phyloP scores from a whole-genome alignment of 2,797 vertebrate genomes.

The Hephaestus fuliginosus region DNA sequence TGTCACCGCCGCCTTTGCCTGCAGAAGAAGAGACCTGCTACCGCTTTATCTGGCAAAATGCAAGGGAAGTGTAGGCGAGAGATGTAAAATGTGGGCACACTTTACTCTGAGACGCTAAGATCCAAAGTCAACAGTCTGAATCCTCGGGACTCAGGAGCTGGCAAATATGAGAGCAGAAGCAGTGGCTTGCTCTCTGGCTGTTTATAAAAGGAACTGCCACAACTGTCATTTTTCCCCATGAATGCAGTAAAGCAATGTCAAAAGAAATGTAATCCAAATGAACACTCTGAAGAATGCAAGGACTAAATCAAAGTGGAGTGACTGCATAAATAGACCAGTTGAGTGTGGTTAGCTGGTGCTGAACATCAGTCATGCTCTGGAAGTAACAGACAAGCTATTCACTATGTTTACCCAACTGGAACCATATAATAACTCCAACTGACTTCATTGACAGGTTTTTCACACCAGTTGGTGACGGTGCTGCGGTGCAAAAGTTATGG shows the following conservation, averaged over 20 bases:
- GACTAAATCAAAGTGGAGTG: conserved; percentile 50
- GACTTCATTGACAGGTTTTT: conserved; percentile 28
- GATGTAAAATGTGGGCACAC: conserved; percentile 31
- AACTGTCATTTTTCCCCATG: conserved; percentile 32
- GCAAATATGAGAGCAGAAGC: conserved; percentile 41
- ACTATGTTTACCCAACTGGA: conserved; percentile 36
- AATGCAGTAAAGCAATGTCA: conserved; percentile 50
- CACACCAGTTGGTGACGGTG: not conserved
- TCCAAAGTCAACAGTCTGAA: conserved; percentile 54
- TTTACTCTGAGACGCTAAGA: conserved; percentile 56
- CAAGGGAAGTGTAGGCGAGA: conserved; percentile 11
- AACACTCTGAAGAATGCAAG: conserved; percentile 34
- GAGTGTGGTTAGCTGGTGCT: conserved; percentile 48
- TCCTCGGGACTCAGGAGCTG: conserved; percentile 28
- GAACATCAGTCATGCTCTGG: conserved; percentile 49
- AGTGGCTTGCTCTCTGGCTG: conserved; percentile 36
- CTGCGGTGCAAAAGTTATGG: conserved; percentile 3
- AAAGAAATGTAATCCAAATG: conserved; percentile 48
- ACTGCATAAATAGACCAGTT: conserved; percentile 45
- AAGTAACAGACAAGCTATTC: conserved; percentile 41
- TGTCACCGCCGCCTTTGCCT: not conserved
- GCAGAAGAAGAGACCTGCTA: conserved; percentile 12
- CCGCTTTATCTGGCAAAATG: conserved; percentile 6
- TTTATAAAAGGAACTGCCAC: conserved; percentile 50
- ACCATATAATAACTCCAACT: conserved; percentile 44